Percentiles rank a stretch among this genome's conserved stretches.
Conservation (phyloP, 2,113 vertebrate species). For the Nyctibius bracteatus region DNA sequence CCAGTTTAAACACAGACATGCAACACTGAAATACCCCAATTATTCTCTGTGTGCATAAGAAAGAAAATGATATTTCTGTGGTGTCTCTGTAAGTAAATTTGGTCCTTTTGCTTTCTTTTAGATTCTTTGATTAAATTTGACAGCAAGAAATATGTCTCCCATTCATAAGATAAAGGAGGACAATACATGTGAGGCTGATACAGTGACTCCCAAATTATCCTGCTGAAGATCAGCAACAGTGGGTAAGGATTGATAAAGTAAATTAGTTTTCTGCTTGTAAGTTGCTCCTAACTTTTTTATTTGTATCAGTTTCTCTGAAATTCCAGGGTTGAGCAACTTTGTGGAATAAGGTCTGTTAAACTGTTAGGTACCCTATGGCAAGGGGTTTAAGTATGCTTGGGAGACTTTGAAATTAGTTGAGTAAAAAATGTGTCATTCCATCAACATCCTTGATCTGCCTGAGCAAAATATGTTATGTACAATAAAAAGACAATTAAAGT, state of each 20-base stretch:
- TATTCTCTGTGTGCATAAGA: neutral
- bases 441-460: neutral
- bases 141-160: slow-evolving; percentile 19
- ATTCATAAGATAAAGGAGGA: slow-evolving; percentile 42
- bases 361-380: neutral
- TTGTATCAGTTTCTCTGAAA: neutral
- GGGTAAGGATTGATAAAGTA: slow-evolving; percentile 29
- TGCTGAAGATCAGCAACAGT: neutral
- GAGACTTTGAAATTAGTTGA: neutral
- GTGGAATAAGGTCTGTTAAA: neutral
- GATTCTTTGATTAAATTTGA: slow-evolving; percentile 49
- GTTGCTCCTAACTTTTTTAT: neutral
- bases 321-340: neutral
- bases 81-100: slow-evolving; percentile 17
- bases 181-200: neutral
- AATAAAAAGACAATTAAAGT: neutral
- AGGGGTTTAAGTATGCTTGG: neutral
- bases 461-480: neutral
- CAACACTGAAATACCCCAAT: neutral
- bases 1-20: slow-evolving; percentile 6
- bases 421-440: neutral
- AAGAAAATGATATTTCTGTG: neutral
- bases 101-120: slow-evolving; percentile 21
- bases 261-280: slow-evolving; percentile 40
- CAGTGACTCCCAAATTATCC: slow-evolving; percentile 22